Evolutionary conservation across 2,113 vertebrate genomes (phyloP), one percentile per base, ranked within the genome.

Genomic region (Gallinago media): DNA sequence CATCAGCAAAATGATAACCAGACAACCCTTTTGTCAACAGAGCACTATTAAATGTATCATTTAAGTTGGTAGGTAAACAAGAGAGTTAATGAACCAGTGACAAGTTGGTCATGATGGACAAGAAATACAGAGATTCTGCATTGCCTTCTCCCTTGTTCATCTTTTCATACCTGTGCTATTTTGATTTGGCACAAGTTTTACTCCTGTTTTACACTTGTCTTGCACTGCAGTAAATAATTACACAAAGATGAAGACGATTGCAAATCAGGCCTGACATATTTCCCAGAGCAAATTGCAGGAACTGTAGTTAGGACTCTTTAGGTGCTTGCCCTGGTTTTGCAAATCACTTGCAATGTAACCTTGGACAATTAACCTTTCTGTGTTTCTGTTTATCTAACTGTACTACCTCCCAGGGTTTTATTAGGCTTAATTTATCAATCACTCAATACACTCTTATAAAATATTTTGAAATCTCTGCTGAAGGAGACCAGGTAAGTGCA

Each of bases 21-120:
- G 58, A 68, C 90, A 90, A 49, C 65, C 31, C 47, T 84, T 95
- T 81, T 95, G 90, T 96, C 88, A 96, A 92, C 85, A 91, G 40
- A 95, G n/a, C 88, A 68, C 44, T 91, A 88, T 91, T 81, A 71
- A 86, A 88, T 93, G 81, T 77, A 84, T 93, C 92, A 86, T 68
- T 93, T 94, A 75, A 56, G 52, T 49, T 93, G 40, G 68, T 91
- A 68, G 49, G 88, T 93, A 96, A 95, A 95, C 79, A 87, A 70
- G 87, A 49, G 76, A 96, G 73, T 94, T 96, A 97, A 97, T 94
- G 90, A 96, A 92, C 79, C 79, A 87, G 79, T 78, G 52, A 72
- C 47, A 71, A 65, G 61, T 9, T 94, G 52, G 75, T 78, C 65
- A 75, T 38, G 50, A 88, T 84, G 56, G 52, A 71, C 79, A 94